A percentile compares a stretch with the other conserved stretches of the same genome.
Conservation (phyloP, 2,113 vertebrate species). For the Plestiodon gilberti region DNA sequence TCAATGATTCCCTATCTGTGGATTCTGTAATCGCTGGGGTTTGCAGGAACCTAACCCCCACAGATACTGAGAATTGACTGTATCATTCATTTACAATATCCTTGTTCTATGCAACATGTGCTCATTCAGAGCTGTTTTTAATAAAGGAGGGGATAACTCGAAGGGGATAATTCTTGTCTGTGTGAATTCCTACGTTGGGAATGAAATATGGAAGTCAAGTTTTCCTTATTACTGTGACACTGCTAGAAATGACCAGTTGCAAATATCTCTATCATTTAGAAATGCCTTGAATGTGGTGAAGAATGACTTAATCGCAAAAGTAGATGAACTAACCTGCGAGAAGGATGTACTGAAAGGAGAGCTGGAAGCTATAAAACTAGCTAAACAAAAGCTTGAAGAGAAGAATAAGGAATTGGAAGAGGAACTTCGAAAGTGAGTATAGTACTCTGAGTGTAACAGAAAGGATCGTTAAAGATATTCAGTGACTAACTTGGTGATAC, state of each 20-base stretch:
- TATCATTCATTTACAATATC: not conserved
- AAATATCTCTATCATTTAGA: slow-evolving; percentile 74
- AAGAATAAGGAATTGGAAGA: slow-evolving; percentile 95
- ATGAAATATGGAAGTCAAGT: not conserved
- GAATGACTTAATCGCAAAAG: slow-evolving; percentile 92
- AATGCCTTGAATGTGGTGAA: slow-evolving; percentile 97
- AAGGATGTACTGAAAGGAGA: slow-evolving; percentile 91
- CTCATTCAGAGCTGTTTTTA: not conserved
- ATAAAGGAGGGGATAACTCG: not conserved
- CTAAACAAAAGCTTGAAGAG: slow-evolving; percentile 91
- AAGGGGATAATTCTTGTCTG: not conserved
- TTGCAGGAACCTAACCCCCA: too few relatives aligned
- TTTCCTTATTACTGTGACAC: not conserved
- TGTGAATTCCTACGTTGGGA: not conserved
- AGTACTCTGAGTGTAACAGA: not conserved
- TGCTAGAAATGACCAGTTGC: not conserved
- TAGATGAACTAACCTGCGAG: slow-evolving; percentile 95
- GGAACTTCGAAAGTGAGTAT: slow-evolving; percentile 89
- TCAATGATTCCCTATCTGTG: too few relatives aligned
- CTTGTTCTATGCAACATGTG: too few relatives aligned
- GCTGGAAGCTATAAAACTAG: slow-evolving; percentile 85
- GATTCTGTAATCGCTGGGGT: too few relatives aligned
- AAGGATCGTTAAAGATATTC: not conserved
- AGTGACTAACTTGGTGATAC: slow-evolving; percentile 37
- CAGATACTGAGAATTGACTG: too few relatives aligned